Evolutionary conservation across 35 echinoderm and acorn worm species (phyloP).

Genomic region (Hemicentrotus pulcherrimus): DNA sequence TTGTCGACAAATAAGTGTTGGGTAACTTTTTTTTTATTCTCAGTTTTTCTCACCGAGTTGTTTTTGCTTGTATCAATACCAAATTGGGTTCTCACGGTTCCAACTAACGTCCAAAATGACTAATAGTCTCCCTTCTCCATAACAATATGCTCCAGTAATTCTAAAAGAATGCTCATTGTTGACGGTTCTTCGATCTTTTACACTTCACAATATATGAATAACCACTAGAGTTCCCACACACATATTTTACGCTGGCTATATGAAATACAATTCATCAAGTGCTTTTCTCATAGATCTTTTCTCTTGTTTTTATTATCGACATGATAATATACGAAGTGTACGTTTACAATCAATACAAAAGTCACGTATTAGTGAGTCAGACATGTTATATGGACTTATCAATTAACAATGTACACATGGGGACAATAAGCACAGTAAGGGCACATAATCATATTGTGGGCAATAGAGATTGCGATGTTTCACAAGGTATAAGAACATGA

Average conservation of each 20-base stretch:
- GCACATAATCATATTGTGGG: neutral
- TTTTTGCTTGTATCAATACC: neutral
- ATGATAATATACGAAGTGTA: neutral
- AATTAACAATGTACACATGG: neutral
- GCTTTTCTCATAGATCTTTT: neutral
- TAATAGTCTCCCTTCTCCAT: neutral
- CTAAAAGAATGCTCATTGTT: neutral
- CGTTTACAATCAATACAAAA: slow-evolving; percentile 12
- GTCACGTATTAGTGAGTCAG: neutral
- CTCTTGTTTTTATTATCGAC: neutral
- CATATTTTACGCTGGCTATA: neutral
- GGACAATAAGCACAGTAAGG: neutral
- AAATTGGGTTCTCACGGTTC: neutral
- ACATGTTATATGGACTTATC: neutral
- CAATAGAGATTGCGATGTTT: neutral
- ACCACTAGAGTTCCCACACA: neutral
- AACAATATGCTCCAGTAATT: neutral
- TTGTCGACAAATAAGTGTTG: neutral
- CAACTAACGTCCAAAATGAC: neutral
- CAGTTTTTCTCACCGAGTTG: neutral
- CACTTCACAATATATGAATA: neutral
- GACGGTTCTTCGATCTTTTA: neutral
- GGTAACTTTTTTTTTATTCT: neutral
- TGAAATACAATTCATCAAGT: neutral
- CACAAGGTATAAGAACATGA: neutral